These are phyloP conservation scores for Sarcophaga bullata DNA, from an alignment of 1,140 invertebrate genomes.

Conservation along the genomic window DNA sequence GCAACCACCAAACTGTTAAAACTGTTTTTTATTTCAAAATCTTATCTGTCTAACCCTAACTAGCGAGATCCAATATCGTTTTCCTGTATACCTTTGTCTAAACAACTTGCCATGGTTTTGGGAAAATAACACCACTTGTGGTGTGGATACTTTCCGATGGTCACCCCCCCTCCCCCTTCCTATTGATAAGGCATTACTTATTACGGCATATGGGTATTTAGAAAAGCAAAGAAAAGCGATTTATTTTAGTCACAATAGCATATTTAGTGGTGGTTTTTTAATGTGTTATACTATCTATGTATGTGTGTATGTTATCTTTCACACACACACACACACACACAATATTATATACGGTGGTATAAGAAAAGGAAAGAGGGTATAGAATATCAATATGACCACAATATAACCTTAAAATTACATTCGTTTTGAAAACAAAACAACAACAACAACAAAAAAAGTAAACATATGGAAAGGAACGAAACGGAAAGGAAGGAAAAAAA, in stretches of 20 bases:
- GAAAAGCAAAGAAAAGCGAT: background rate
- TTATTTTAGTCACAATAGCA: conserved; percentile 6
- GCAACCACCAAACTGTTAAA: too few species aligned
- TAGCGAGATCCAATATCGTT: too few species aligned
- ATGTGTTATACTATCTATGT: too few species aligned
- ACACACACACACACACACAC: background rate
- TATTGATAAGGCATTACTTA: background rate
- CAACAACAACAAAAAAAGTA: background rate
- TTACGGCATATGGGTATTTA: background rate
- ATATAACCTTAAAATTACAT: background rate
- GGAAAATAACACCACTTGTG: too few species aligned
- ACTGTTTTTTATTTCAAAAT: too few species aligned
- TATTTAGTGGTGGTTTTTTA: conserved; percentile 5
- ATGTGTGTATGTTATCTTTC: background rate
- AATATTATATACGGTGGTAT: too few species aligned
- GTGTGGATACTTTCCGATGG: too few species aligned
- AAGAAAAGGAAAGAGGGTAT: background rate
- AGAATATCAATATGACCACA: background rate
- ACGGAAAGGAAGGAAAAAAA: background rate
- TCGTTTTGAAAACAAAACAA: background rate
- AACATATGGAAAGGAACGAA: background rate
- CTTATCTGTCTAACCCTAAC: too few species aligned
- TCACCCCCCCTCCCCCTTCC: background rate
- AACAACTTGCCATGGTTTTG: too few species aligned
- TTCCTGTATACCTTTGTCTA: too few species aligned